Conservation (phyloP, 1,140 invertebrate genomes). For the Liolophura sinensis region DNA sequence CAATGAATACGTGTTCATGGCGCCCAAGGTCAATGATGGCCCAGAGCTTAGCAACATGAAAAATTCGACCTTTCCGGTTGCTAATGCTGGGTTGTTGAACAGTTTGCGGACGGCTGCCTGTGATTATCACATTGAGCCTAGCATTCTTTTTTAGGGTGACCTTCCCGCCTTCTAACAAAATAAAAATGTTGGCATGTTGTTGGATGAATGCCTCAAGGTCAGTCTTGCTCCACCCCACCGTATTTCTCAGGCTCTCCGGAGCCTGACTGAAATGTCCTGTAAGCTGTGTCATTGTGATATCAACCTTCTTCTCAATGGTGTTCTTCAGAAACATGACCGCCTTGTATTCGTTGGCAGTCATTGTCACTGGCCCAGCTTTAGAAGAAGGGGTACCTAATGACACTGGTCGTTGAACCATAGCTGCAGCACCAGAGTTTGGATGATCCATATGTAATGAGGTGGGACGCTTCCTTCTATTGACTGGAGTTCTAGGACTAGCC, state of each 20-base stretch:
- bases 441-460: too few relatives aligned
- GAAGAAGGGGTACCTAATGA: conserved; percentile 17
- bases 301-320: conserved; percentile 57
- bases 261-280: conserved; percentile 54
- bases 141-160: conserved; percentile 55
- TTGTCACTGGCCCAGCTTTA: conserved; percentile 51
- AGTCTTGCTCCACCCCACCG: conserved; percentile 54
- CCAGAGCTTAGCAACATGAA: conserved; percentile 59
- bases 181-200: conserved; percentile 53
- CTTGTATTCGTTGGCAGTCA: conserved; percentile 60
- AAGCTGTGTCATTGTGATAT: conserved; percentile 50
- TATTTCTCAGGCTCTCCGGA: conserved; percentile 54
- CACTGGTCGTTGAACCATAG: too few relatives aligned
- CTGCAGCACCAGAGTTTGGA: too few relatives aligned
- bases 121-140: conserved; percentile 56
- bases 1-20: conserved; percentile 62
- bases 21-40: conserved; percentile 60
- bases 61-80: conserved; percentile 53
- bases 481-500: too few relatives aligned
- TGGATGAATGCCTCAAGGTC: conserved; percentile 55
- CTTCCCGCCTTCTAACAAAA: conserved; percentile 46
- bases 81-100: conserved; percentile 44
- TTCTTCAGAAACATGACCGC: conserved; percentile 59
- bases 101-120: conserved; percentile 47
- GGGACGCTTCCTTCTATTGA: too few relatives aligned